Base-by-base conservation (phyloP, 1,140 invertebrate species). In the Orchestia grillus region DNA sequence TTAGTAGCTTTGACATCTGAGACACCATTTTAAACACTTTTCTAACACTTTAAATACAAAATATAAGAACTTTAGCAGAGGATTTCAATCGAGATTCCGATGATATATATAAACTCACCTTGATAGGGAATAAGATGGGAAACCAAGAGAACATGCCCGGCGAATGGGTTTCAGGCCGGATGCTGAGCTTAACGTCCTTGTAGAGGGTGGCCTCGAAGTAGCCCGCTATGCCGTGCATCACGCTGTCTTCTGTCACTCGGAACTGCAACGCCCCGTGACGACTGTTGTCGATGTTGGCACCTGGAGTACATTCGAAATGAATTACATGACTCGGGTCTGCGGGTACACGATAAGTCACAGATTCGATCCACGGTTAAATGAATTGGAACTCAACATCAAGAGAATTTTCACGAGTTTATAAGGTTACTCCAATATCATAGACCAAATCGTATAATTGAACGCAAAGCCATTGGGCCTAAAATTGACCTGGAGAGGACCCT, bases 71-170 rank as follows among this genome's bases (percentile, higher is more conserved):
- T 53, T 6, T 53, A 19, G 19, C 6, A 53, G 47, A 6, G 47
- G 19, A 53, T 8, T 53, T 77, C 1, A 77, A 19, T 77, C 1
- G 1, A 28, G 11, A 77, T 36, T 77, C 11, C 28, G 36, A 36
- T 77, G 15, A 23, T 28, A 1, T 77, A 28, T 28, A 1, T 77
- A 28, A 77, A 96, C 97, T 97, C 98, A 99, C 98, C 97, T 98
- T 98, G 42, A 99, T 98, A 45, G 99, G 99, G 97, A 99, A 99
- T 96, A 98, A 99, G 95, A 99, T 99, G 36, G 99, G 99, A 97
- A 99, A 99, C 99, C 99, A 99, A 97, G 99, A 99, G 97, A 99
- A 99, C 99, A 99, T 99, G 97, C 98, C 98, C 6, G 98, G 98
- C 62, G 99, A 99, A 97, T 99, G 98, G 11, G 98, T 99, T 41